Conservation (phyloP, 2,113 vertebrate genomes). For the Istiophorus platypterus region DNA sequence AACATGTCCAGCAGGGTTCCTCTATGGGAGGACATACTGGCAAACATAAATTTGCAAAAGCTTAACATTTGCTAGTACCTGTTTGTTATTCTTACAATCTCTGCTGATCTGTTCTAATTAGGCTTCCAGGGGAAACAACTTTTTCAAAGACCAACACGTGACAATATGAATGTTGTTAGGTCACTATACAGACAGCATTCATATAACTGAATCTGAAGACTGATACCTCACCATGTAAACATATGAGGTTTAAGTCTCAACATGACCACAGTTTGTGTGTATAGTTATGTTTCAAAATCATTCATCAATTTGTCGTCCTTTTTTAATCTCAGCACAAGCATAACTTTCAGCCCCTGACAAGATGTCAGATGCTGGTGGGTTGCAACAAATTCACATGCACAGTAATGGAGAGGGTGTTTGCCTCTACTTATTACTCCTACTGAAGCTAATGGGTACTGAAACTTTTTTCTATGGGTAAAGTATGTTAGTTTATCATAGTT, state of each 20-base stretch:
- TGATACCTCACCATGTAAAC: neutral
- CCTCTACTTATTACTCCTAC: conserved; percentile 38
- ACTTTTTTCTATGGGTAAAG: conserved; percentile 10
- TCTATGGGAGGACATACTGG: neutral
- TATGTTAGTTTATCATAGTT: neutral
- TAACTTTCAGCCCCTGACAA: neutral
- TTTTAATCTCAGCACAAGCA: neutral
- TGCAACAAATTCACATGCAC: neutral
- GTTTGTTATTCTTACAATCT: neutral
- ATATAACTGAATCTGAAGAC: neutral
- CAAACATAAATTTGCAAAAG: neutral
- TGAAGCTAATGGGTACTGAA: too few relatives aligned
- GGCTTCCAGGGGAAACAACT: neutral
- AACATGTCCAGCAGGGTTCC: neutral
- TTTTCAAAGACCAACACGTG: neutral
- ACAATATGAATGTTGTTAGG: neutral
- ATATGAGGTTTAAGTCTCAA: neutral
- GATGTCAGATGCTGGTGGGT: neutral
- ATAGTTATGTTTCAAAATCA: neutral
- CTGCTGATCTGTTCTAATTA: neutral
- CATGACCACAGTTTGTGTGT: neutral
- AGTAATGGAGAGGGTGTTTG: neutral
- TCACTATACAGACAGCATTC: neutral
- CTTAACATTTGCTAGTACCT: neutral
- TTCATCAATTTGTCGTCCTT: neutral